These are phyloP conservation scores for Bos taurus DNA, from an alignment of 2,113 vertebrate genomes.

Conservation along the genomic window DNA sequence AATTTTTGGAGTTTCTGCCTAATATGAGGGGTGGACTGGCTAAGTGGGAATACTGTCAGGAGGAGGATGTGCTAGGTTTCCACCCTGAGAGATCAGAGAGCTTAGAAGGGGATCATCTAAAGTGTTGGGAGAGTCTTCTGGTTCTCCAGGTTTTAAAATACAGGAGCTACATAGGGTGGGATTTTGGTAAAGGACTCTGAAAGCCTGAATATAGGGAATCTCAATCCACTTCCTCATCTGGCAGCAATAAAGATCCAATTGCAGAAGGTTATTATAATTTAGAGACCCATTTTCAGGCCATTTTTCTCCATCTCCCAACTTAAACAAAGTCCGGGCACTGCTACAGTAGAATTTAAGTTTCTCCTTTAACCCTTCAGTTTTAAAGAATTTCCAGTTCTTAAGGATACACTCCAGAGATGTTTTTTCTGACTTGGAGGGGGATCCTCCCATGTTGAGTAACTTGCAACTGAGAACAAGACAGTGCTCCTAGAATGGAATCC, in stretches of 20 bases:
- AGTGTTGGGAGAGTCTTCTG: neutral
- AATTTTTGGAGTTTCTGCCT: neutral
- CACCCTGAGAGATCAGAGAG: neutral
- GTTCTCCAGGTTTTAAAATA: neutral
- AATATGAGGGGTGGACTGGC: neutral
- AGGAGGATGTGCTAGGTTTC: neutral
- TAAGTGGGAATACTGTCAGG: neutral
- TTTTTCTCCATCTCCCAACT: neutral
- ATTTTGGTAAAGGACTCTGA: neutral
- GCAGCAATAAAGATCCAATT: neutral
- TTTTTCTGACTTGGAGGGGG: neutral
- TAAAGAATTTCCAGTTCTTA: neutral
- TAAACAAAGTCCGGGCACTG: neutral
- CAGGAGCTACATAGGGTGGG: neutral
- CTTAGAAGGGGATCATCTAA: neutral
- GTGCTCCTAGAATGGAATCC: neutral
- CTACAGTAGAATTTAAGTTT: neutral
- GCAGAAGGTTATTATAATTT: neutral
- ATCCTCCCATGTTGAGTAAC: neutral
- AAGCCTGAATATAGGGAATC: neutral
- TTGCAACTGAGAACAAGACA: neutral
- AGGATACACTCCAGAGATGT: neutral
- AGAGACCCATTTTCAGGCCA: neutral
- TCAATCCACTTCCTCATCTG: neutral
- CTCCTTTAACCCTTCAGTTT: neutral